phyloP scores from a whole-genome alignment of 2,888 invertebrate genomes.

The Yponomeuta sedellus region DNA sequence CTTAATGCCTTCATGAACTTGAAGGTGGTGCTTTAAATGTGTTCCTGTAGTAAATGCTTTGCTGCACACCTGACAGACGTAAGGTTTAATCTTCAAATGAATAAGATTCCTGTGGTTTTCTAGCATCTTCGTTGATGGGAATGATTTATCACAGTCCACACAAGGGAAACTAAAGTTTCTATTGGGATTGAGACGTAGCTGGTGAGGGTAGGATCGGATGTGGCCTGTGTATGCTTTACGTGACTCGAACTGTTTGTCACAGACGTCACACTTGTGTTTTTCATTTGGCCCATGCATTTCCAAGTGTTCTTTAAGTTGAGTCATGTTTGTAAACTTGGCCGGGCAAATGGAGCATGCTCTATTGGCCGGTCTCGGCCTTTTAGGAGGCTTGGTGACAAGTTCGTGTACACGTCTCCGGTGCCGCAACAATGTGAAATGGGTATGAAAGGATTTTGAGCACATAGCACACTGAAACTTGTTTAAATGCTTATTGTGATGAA shows the following conservation, averaged over 20 bases:
- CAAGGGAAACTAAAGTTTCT: neutral
- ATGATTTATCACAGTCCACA: neutral
- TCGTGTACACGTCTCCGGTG: neutral
- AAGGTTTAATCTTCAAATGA: conserved; percentile 8
- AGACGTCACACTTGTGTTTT: conserved; percentile 8
- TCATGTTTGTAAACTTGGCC: neutral
- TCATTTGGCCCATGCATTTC: neutral
- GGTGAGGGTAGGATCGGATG: neutral
- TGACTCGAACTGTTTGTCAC: neutral
- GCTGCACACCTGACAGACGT: neutral
- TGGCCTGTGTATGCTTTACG: neutral
- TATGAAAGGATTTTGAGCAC: neutral
- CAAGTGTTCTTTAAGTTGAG: conserved; percentile 5
- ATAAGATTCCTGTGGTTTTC: conserved; percentile 6
- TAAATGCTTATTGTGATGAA: neutral
- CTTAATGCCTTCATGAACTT: neutral
- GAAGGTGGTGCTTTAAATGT: neutral
- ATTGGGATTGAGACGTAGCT: conserved; percentile 1
- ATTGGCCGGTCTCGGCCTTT: neutral
- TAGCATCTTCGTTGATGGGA: neutral
- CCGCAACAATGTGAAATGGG: neutral
- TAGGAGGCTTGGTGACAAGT: neutral
- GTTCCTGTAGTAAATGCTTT: neutral
- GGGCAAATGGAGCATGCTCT: neutral
- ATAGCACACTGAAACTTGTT: neutral